Base-by-base conservation (phyloP, 2,113 vertebrate species). In the Stomatorhinus ivindoensis region DNA sequence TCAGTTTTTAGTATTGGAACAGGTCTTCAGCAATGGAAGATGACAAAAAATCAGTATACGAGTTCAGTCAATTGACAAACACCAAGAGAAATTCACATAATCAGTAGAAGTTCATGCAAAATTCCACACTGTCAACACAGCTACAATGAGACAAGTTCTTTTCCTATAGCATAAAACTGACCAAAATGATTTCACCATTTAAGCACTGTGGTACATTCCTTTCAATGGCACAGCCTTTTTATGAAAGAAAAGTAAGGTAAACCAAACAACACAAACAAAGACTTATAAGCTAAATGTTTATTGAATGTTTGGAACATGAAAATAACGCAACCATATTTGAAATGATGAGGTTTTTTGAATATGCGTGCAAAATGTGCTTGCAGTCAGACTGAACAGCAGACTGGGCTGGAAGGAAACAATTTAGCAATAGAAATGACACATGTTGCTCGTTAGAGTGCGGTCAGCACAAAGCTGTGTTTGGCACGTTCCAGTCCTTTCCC, bases 371-470 rank as follows among this genome's bases (percentile, higher is more conserved):
- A 80, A 88, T 73, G 58, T 19, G 65, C 53, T 91, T 48, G 27
- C 87, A 90, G 86, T 87, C 69, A 88, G 87, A 87, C 61, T 83
- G 76, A 83, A 65, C 58, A 87, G 92, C 91, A 91, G 90, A 92
- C 44, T 82, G 89, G 84, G 48, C 58, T 53, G 91, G 69, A 90
- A 90, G 55, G 46, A 94, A 91, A 91, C 88, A 15, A 84, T 92
- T 94, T 91, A 90, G 90, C 87, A 92, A 93, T 91, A 88, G 92
- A 92, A 92, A 89, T 31, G 35, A 90, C 94, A 94, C 89, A 93
- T 95, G 94, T 92, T 94, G 90, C 89, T 85, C 53, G 90, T 94
- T 93, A 94, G 87, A 51, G 89, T 88, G 50, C 88, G 90, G 91
- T 93, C 89, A 88, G 91, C 90, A 61, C 91, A 91, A 93, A 93